Evolutionary conservation across 2,888 invertebrate species (phyloP).

Genomic region (Aporophyla lueneburgensis): DNA sequence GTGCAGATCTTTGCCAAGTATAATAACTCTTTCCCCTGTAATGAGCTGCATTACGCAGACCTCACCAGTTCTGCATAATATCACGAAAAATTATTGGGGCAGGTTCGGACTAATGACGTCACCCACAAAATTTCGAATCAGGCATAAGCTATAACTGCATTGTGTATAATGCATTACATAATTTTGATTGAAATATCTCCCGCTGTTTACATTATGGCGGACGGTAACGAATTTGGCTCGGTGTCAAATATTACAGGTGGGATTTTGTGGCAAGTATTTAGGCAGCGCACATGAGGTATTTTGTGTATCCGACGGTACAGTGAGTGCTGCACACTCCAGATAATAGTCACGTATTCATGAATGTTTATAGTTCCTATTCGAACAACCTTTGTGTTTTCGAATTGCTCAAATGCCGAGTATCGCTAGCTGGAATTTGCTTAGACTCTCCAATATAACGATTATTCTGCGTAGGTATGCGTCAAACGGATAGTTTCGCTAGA

Average conservation of each 20-base stretch:
- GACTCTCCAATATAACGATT: constrained; percentile 23
- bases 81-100: constrained; percentile 53
- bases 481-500: constrained; percentile 23
- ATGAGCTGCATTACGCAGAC: constrained; percentile 32
- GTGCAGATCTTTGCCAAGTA: constrained; percentile 36
- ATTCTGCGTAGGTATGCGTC: constrained; percentile 18
- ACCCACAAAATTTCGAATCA: constrained; percentile 17
- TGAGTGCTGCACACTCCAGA: constrained; percentile 35
- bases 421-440: constrained; percentile 52
- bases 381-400: constrained; percentile 39
- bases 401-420: constrained; percentile 31
- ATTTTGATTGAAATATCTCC: constrained; percentile 62
- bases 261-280: constrained; percentile 46
- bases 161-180: constrained; percentile 52
- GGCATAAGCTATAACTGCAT: constrained; percentile 11
- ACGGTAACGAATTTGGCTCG: constrained; percentile 59
- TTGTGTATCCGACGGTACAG: constrained; percentile 41
- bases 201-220: constrained; percentile 48
- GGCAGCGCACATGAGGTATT: constrained; percentile 38
- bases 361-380: constrained; percentile 45
- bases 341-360: constrained; percentile 41
- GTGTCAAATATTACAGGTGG: constrained; percentile 64
- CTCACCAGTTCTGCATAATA: constrained; percentile 28
- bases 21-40: constrained; percentile 36
- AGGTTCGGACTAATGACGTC: constrained; percentile 45